Evolutionary conservation across 2,888 invertebrate genomes (phyloP), one percentile per base, ranked within the genome.

Genomic region (Silvanus unidentatus): DNA sequence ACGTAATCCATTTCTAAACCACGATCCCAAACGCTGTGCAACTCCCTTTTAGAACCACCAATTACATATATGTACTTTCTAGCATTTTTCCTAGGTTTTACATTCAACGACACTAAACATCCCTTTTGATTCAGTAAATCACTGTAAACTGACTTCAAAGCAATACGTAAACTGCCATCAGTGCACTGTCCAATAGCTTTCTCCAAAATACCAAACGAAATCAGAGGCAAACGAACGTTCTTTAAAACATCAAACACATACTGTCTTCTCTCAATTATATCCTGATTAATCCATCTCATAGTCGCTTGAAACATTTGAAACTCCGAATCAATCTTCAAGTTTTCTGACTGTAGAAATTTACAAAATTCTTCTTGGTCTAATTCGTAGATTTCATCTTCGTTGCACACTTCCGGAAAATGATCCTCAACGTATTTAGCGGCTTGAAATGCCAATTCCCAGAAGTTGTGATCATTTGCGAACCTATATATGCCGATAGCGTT

Each of bases 401-500:
- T 73, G 37, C 78, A 78, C 37, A 92, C 85, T 73, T 83, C 78
- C 59, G 88, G 84, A 77, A 95, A 95, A 73, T 93, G 83, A 54
- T 82, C 80, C 72, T 89, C 84, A 53, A 93, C 88, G 73, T 84
- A 94, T 62, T 82, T 82, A 64, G 87, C 76, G 52, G 92, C 84
- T 64, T 84, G 83, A 60, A 82, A 81, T 58, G 84, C 81, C 61
- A 95, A 75, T 60, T 85, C 83, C 60, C 78, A 75, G 69, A 88
- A 88, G 69, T 88, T 87, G 73, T 93, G 91, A 43, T 86, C 84
- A 70, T 92, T 91, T 47, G 93, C 91, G 79, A 94, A 93, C 69
- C 90, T 69, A 52, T 86, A 85, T 72, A 88, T 89, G 65, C 94
- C 94, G 64, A 95, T 78, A 47, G 89, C 89, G 76, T 95, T 95